Percentiles rank a stretch among this genome's conserved stretches.
Evolutionary conservation across 2,888 invertebrate genomes (phyloP).

Genomic region (Notocelia uddmanniana): DNA sequence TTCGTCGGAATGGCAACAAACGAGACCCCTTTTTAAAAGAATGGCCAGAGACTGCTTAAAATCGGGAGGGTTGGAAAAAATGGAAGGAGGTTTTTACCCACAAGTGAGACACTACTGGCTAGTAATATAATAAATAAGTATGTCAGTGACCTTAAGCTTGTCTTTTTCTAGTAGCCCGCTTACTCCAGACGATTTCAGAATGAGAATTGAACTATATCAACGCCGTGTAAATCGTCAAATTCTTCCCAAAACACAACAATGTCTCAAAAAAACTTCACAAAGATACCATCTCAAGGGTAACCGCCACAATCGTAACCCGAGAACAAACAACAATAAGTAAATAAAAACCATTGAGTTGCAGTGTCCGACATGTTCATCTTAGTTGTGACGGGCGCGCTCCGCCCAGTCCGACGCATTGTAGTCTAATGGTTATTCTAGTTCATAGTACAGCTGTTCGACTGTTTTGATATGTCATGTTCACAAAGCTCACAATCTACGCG

Average conservation of each 20-base stretch:
- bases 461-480: slow-evolving; percentile 20
- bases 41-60: too few species aligned
- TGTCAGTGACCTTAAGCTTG: too few species aligned
- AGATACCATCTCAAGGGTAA: slow-evolving; percentile 11
- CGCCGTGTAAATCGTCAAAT: neutral
- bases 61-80: too few species aligned
- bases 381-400: slow-evolving; percentile 1
- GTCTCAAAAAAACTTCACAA: slow-evolving; percentile 6
- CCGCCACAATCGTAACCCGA: slow-evolving; percentile 30
- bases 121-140: too few species aligned
- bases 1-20: too few species aligned
- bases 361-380: neutral
- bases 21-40: too few species aligned
- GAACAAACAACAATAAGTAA: slow-evolving; percentile 34
- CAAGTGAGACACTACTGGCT: too few species aligned
- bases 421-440: slow-evolving; percentile 28
- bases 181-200: too few species aligned
- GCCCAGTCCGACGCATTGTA: slow-evolving; percentile 33
- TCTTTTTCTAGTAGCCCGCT: too few species aligned
- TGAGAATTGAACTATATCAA: neutral
- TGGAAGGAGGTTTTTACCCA: too few species aligned
- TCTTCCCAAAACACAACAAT: neutral
- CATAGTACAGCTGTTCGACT: slow-evolving; percentile 23
- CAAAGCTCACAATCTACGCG: neutral
- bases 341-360: slow-evolving; percentile 26